Percentiles rank a stretch among this genome's conserved stretches.
These are phyloP conservation scores for Laticauda laticaudata DNA, from an alignment of 2,113 vertebrate species.

Conservation along the genomic window DNA sequence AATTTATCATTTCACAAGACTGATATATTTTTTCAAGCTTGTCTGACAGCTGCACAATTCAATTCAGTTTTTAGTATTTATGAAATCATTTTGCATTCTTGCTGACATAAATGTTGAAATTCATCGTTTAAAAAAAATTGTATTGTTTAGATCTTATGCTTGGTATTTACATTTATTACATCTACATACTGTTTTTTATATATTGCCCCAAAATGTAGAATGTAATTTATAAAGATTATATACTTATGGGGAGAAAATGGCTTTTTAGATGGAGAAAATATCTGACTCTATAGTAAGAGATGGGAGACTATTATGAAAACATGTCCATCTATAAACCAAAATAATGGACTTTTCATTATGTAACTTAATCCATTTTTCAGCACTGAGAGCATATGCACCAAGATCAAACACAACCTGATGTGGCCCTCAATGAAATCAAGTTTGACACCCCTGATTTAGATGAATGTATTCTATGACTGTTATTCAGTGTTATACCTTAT, in stretches of 20 bases:
- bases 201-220: not conserved
- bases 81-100: not conserved
- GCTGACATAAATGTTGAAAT: not conserved
- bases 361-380: constrained; percentile 28
- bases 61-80: not conserved
- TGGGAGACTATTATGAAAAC: not conserved
- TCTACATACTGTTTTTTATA: not conserved
- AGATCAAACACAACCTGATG: no score
- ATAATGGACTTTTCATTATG: constrained; percentile 29
- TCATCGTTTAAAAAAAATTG: not conserved
- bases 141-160: not conserved
- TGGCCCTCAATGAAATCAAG: no score
- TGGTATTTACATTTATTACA: not conserved
- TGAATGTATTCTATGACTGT: no score
- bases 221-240: not conserved
- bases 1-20: not conserved
- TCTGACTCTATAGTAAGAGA: not conserved
- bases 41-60: not conserved
- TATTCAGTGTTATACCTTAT: no score
- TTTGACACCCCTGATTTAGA: no score
- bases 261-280: not conserved
- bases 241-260: not conserved
- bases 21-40: not conserved
- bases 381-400: not conserved
- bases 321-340: not conserved